Evolutionary conservation across 92 coral and sea anemone genomes (phyloP).

Genomic region (Scolanthus callimorphus): DNA sequence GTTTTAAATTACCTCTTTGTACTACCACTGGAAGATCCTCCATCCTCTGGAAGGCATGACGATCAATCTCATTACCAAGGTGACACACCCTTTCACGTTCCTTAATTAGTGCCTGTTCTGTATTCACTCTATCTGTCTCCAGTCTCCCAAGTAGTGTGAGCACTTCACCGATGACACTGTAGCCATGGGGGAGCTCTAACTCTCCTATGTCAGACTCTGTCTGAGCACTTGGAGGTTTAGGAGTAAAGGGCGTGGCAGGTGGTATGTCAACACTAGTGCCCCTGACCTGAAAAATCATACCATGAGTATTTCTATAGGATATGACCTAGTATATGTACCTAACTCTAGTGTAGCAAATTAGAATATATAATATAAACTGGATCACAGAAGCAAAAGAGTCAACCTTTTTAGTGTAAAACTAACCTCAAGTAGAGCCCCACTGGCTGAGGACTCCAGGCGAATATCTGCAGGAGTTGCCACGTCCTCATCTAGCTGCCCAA

Average conservation of each 20-base stretch:
- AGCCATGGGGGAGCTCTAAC: conserved; percentile 38
- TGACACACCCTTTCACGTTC: conserved; percentile 72
- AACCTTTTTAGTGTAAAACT: too few relatives aligned
- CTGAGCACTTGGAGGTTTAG: conserved; percentile 33
- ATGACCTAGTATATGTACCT: too few relatives aligned
- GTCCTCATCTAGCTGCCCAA: conserved; percentile 51
- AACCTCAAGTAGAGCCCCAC: conserved; percentile 83
- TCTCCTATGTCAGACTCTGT: conserved; percentile 22
- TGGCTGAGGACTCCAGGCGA: conserved; percentile 77
- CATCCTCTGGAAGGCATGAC: conserved; percentile 80
- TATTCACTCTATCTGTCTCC: conserved; percentile 79
- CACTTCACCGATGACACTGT: conserved; percentile 72
- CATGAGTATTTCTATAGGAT: too few relatives aligned
- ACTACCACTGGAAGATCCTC: conserved; percentile 82
- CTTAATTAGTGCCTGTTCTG: conserved; percentile 60
- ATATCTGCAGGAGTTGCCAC: conserved; percentile 23
- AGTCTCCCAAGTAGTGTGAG: conserved; percentile 73
- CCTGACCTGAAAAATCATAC: neutral
- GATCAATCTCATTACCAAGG: conserved; percentile 74
- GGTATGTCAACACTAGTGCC: conserved; percentile 62
- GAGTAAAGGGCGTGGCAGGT: conserved; percentile 24
- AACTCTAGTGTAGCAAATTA: too few relatives aligned
- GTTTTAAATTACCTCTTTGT: conserved; percentile 97
- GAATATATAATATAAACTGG: too few relatives aligned
- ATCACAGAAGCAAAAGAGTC: too few relatives aligned